Evolutionary conservation across 2,888 invertebrate genomes (phyloP).

Genomic region (Pachydiplax longipennis): DNA sequence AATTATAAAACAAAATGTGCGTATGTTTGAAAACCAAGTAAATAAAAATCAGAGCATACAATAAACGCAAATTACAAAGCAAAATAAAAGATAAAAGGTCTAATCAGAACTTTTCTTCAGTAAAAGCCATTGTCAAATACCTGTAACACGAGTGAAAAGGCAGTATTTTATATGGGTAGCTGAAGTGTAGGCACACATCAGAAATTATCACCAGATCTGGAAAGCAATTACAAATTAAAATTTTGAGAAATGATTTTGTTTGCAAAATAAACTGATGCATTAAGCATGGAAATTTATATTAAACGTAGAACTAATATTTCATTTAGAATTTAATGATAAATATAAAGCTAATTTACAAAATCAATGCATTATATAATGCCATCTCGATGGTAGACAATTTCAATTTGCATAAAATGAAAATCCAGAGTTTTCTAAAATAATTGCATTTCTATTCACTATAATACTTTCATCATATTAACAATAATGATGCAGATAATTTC

Average conservation of each 20-base stretch:
- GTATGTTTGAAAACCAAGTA: neutral
- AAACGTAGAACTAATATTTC: too few relatives aligned
- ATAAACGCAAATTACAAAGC: neutral
- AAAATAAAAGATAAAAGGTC: neutral
- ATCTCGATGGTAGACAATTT: too few relatives aligned
- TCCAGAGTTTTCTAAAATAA: too few relatives aligned
- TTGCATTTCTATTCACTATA: too few relatives aligned
- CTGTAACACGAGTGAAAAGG: neutral
- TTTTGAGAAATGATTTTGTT: neutral
- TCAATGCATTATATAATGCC: too few relatives aligned
- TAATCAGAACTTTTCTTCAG: neutral
- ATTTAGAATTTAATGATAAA: too few relatives aligned
- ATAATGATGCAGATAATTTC: too few relatives aligned
- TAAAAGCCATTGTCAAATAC: neutral
- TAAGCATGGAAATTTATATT: too few relatives aligned
- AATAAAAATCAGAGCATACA: neutral
- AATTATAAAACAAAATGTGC: too few relatives aligned
- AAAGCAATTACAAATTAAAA: constrained; percentile 8
- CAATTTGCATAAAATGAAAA: too few relatives aligned
- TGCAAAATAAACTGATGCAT: neutral
- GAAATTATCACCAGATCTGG: neutral
- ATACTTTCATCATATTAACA: too few relatives aligned
- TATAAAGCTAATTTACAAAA: too few relatives aligned
- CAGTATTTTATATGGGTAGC: constrained; percentile 6
- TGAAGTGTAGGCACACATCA: neutral